Base-by-base conservation (phyloP, 2,797 vertebrate species). In the Euphonia xanthogaster region DNA sequence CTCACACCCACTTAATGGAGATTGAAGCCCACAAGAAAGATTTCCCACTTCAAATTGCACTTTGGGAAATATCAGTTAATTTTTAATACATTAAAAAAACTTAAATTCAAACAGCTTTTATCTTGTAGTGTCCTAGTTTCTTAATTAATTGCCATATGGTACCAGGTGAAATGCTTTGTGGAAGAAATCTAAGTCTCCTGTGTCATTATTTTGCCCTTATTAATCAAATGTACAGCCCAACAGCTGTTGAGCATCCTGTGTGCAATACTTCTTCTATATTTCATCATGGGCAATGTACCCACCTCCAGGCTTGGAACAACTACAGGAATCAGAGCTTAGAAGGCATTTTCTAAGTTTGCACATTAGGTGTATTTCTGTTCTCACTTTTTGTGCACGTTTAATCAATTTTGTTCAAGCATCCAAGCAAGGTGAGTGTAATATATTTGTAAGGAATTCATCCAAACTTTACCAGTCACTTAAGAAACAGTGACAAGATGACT, bases 71-170 rank as follows among this genome's bases (percentile, higher is more conserved):
- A 73, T 50, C 27, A 40, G 60, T 79, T 90, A 76, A 66, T 81
- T 92, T 92, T 90, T 47, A 86, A 84, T 62, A 86, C 75, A 68
- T 67, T 66, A 81, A 72, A 61, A 61, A 40, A 31, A 31, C 39
- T 31, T 42, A 31, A 42, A 40, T 22, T 61, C 28, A 4, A 73
- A 84, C n/a, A 62, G 8, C n/a, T 83, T 86, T 61, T 84, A 53
- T 81, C 18, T 76, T 84, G 17, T 44, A 54, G 21, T 81, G 58
- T 73, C 77, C 71, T 60, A 63, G 33, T 90, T 97, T 93, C 86
- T 84, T 90, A 85, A 94, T 85, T 82, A 86, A 92, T 82, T 67
- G 33, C 62, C 71, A 63, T 84, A 85, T 90, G 77, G 71, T 67
- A 55, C 58, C 62, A 95, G 88, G 70, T 93, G 70, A 96, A 92